phyloP scores from a whole-genome alignment of 1,140 invertebrate genomes.

The Drosophila watanabei region DNA sequence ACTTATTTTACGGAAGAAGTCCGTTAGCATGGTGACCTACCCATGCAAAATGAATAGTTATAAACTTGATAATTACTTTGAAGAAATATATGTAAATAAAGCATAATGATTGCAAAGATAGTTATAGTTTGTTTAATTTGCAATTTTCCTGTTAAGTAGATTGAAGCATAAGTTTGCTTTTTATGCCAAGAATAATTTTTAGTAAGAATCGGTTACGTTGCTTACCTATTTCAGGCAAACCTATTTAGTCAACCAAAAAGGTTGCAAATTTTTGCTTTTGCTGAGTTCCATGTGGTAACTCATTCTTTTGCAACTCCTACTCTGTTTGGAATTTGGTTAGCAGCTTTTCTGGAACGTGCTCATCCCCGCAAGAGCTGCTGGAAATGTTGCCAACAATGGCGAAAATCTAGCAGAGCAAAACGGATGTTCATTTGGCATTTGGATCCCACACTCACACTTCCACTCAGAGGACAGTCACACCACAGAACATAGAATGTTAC shows the following conservation, averaged over 20 bases:
- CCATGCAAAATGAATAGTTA: background rate
- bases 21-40: background rate
- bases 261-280: background rate
- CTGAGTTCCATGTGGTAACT: constrained; percentile 11
- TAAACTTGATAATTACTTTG: background rate
- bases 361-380: constrained; percentile 8
- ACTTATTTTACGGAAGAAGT: constrained; percentile 1
- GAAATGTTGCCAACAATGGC: constrained; percentile 40
- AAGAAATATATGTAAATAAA: background rate
- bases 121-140: background rate
- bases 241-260: background rate
- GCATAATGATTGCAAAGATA: no score
- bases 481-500: constrained; percentile 42
- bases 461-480: constrained; percentile 7
- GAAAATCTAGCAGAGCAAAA: constrained; percentile 41
- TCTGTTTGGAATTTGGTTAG: constrained; percentile 31
- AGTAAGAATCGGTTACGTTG: background rate
- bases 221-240: background rate
- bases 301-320: constrained; percentile 21
- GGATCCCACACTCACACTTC: constrained; percentile 10
- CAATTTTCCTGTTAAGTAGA: no score
- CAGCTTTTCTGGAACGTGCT: constrained; percentile 24
- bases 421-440: constrained; percentile 61
- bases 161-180: background rate
- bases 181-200: background rate